Evolutionary conservation across 2,797 vertebrate species (phyloP), one percentile per base, ranked within the genome.

Genomic region (Cynopterus sphinx): DNA sequence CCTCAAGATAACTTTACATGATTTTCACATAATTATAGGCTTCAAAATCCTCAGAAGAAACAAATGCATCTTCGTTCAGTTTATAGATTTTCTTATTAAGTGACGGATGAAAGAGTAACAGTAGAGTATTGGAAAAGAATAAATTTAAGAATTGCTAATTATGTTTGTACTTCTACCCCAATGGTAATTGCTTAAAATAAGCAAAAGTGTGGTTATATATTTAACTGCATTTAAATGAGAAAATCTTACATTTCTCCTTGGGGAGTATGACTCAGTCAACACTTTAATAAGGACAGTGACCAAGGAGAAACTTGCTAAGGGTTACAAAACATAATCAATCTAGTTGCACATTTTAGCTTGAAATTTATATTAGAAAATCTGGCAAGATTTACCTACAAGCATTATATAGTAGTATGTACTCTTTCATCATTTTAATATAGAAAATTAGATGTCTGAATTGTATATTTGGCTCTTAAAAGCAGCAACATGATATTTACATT

Each of bases 31-130:
- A 70, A 63, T 88, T 71, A 67, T 6, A 63, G 31, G 13, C 9
- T 77, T 92, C 57, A 90, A 96, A 78, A 39, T 59, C 16, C 13
- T 94, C 28, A 78, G 74, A 94, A 85, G 39, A 85, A 92, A 90
- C 91, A 81, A 70, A 41, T 43, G 11, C 4, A 9, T 79, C 22
- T 79, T 67, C 65, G 36, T 51, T 94, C 28, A 94, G n/a, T 46
- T 59, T 77, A 28, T 31, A 92, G 43, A 59, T 67, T 87, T 91
- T 84, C 31, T 81, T 75, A 81, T 51, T 70, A 81, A 85, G 28
- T 90, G 15, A 7, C 6, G 41, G 31, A 88, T n/a, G 59, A 73
- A 88, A 57, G 49, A 88, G 41, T 9, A 90, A 70, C 15, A 87
- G 21, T 16, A 59, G 43, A 71, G 1, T 24, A 75, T 75, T 26